These are phyloP conservation scores for Pelecanoides urinatrix DNA, from an alignment of 2,113 vertebrate genomes.

Conservation along the genomic window DNA sequence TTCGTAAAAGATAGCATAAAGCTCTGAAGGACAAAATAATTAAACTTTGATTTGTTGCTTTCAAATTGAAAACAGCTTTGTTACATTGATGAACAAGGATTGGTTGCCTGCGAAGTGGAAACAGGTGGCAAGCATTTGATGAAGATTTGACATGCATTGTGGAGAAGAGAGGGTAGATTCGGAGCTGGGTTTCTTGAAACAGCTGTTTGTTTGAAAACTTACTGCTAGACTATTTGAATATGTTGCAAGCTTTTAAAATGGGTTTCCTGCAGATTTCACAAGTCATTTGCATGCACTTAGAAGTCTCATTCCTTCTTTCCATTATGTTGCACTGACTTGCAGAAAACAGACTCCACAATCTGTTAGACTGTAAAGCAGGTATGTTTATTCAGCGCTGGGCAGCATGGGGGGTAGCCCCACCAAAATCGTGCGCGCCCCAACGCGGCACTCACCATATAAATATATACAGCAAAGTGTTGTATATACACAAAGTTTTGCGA, in stretches of 20 bases:
- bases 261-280: background rate
- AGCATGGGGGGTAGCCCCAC: no score
- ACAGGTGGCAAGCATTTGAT: background rate
- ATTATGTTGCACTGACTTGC: fast-evolving
- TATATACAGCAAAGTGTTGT: no score
- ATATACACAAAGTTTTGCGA: no score
- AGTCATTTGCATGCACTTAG: background rate
- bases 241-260: background rate
- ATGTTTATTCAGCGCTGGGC: no score
- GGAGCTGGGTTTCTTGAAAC: background rate
- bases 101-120: background rate
- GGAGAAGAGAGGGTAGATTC: background rate
- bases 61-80: slow-evolving; percentile 27
- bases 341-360: no score
- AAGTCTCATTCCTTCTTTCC: background rate
- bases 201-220: background rate
- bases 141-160: background rate
- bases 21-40: slow-evolving; percentile 51
- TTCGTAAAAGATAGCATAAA: background rate
- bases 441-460: no score
- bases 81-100: slow-evolving; percentile 14
- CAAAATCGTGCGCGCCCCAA: no score
- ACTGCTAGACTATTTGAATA: background rate
- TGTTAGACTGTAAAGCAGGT: no score
- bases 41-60: slow-evolving; percentile 54